Conservation (phyloP, 23 tunicate species). For the Trididemnum clinides region DNA sequence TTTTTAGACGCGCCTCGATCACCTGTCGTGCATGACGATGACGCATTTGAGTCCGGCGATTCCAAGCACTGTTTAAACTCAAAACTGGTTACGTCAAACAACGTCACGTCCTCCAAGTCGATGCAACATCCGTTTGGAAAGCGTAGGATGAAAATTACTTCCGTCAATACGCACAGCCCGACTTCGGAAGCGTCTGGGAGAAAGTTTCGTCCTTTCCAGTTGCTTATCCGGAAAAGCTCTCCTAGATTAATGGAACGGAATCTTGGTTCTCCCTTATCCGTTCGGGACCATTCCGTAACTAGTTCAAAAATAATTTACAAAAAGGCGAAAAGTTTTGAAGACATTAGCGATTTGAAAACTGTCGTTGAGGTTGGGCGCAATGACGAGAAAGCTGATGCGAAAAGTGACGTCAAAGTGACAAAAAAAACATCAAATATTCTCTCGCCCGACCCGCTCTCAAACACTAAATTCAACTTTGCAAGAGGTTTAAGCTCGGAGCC, state of each 20-base stretch:
- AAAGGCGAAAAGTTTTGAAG: slow-evolving; percentile 11
- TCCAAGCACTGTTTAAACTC: neutral
- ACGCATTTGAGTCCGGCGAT: neutral
- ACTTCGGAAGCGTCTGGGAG: neutral
- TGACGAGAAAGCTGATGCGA: neutral
- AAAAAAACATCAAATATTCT: neutral
- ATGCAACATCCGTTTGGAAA: neutral
- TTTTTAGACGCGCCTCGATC: neutral
- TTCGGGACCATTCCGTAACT: neutral
- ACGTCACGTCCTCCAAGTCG: neutral
- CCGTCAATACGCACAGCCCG: neutral
- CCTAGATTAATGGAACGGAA: neutral
- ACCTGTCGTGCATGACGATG: neutral
- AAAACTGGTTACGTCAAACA: too few relatives aligned
- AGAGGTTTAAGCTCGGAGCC: neutral
- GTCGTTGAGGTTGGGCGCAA: neutral
- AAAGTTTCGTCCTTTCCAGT: neutral
- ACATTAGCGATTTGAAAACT: neutral
- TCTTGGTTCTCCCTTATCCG: neutral
- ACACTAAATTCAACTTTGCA: neutral
- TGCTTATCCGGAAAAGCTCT: neutral
- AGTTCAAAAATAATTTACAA: neutral
- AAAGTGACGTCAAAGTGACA: neutral
- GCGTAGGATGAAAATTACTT: neutral
- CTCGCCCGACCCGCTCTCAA: neutral